Evolutionary conservation across 1,140 invertebrate genomes (phyloP).

Genomic region (Euura saliciscinereae): DNA sequence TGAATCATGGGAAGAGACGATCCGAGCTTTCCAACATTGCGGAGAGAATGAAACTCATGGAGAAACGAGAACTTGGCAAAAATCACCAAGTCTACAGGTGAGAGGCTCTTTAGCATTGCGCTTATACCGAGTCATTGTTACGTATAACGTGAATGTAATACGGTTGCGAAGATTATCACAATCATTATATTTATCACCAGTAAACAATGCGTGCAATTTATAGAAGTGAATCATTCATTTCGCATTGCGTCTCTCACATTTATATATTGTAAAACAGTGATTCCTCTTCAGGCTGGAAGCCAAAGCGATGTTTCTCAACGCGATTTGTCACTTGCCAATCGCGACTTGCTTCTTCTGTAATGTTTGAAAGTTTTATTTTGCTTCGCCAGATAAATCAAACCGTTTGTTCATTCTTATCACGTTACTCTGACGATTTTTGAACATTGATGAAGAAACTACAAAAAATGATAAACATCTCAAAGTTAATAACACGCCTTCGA

Average conservation of each 20-base stretch:
- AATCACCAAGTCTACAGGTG: not conserved
- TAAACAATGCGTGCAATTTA: not conserved
- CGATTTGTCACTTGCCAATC: conserved; percentile 5
- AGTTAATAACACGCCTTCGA: no score
- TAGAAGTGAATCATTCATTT: not conserved
- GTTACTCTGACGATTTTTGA: no score
- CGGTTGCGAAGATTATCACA: no score
- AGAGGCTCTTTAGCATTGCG: not conserved
- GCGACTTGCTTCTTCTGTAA: not conserved
- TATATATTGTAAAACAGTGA: no score
- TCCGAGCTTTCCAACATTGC: conserved; percentile 38
- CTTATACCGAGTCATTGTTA: not conserved
- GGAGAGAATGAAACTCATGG: conserved; percentile 32
- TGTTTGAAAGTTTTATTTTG: no score
- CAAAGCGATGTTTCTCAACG: not conserved
- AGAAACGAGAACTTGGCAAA: not conserved
- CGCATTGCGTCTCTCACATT: not conserved
- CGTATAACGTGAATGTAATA: not conserved
- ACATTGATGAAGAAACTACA: no score
- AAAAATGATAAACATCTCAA: no score
- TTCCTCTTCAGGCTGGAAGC: not conserved
- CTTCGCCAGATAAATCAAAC: no score
- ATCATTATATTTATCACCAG: not conserved
- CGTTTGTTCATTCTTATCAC: no score
- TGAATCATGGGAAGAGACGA: conserved; percentile 38